phyloP scores from a whole-genome alignment of 1,140 invertebrate genomes.

The Plutomurus gul region DNA sequence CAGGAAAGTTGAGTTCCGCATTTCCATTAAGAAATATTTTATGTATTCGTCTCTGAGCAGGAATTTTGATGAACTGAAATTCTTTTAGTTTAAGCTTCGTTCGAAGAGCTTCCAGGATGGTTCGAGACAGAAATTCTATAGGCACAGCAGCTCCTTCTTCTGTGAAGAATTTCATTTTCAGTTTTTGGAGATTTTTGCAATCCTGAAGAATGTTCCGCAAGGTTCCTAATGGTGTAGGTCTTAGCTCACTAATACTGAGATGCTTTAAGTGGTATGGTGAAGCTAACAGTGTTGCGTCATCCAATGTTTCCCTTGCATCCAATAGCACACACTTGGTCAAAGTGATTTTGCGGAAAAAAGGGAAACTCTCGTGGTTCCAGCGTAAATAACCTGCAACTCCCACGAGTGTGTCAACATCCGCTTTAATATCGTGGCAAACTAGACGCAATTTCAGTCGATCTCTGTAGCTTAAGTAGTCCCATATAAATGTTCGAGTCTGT shows the following conservation, averaged over 20 bases:
- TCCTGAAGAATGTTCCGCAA: background rate
- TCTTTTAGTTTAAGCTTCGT: background rate
- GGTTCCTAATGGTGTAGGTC: background rate
- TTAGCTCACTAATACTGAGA: background rate
- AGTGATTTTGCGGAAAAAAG: background rate
- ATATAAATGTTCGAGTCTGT: background rate
- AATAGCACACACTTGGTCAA: background rate
- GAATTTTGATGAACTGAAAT: background rate
- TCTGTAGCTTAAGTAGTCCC: background rate
- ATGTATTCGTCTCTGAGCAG: background rate
- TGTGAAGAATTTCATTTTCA: background rate
- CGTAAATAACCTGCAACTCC: background rate
- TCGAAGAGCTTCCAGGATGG: background rate
- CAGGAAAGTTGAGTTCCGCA: background rate
- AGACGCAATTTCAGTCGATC: background rate
- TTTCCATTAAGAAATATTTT: background rate
- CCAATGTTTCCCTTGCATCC: background rate
- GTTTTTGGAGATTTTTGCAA: background rate
- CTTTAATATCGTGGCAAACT: constrained; percentile 14
- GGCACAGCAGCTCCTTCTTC: background rate
- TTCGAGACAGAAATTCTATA: background rate
- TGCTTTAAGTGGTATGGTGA: background rate
- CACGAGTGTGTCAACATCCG: constrained; percentile 23
- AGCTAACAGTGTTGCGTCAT: background rate
- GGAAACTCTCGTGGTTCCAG: background rate